Base-by-base conservation (phyloP, 2,888 invertebrate genomes). In the Trachelus troglodyta region DNA sequence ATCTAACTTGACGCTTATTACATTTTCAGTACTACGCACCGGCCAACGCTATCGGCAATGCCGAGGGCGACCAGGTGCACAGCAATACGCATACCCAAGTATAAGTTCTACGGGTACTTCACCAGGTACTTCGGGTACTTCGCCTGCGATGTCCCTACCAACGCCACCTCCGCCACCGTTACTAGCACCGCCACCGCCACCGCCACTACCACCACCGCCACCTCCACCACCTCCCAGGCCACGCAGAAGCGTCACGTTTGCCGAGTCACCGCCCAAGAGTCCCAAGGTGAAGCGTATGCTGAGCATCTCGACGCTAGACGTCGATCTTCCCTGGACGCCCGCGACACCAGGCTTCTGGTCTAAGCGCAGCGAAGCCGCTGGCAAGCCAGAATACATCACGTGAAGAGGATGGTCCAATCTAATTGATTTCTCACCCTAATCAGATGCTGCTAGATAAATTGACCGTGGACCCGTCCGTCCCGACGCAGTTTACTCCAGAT, bases 41-140 rank as follows among this genome's bases (percentile, higher is more conserved):
- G 77, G 95, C 96, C 85, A 95, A 95, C 88, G 96, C 96, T 92
- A 95, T 96, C 88, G 94, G 95, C 83, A 94, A 94, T 87, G 93
- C 93, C 83, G 95, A 95, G 88, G 94, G 93, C 87, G 97, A 97
- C 87, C 95, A 95, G 83, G 94, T 96, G 79, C 96, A 96, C 92
- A 96, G 96, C 92, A 96, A 96, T 92, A 96, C 95, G 33, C 96
- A 97, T 92, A 96, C 96, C 85, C 97, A 97, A 92, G 97, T 97
- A 93, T 97, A 95, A 96, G 94, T 94, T 92, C 86, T 74, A 83
- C 88, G 74, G 85, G 85, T 77, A 86, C 85, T 74, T 90, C 91
- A 74, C 87, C 90, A 30, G 71, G 71, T 71, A 71, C 71, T 35
- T 74, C 74, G 34, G 74, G 74, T 34, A 23, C 74, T 34, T 35